Evolutionary conservation across 2,797 vertebrate species (phyloP).

Genomic region (Benthosema pterotum): DNA sequence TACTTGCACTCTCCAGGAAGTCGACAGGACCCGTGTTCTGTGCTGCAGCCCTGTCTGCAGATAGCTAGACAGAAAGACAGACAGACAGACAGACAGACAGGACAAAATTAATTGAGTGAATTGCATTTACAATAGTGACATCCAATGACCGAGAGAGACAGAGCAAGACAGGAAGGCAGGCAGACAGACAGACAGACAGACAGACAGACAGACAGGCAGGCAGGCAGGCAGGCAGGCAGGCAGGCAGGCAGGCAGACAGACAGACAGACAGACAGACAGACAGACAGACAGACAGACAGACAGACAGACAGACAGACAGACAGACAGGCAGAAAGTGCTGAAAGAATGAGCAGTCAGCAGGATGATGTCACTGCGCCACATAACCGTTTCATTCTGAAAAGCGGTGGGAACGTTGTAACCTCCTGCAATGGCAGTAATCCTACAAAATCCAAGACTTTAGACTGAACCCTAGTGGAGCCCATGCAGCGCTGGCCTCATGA

Average conservation of each 20-base stretch:
- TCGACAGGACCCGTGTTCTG: background rate
- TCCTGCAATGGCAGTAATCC: slow-evolving; percentile 45
- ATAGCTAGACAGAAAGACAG: background rate
- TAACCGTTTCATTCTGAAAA: slow-evolving; percentile 8
- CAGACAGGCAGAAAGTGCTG: no score
- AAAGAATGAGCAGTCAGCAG: no score
- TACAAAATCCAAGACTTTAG: slow-evolving; percentile 65
- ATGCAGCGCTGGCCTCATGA: no score
- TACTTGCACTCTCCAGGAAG: slow-evolving; percentile 57
- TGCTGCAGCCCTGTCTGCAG: slow-evolving; percentile 28
- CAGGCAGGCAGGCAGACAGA: no score
- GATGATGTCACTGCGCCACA: background rate
- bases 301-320: no score
- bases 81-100: background rate
- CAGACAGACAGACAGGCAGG: background rate
- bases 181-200: no score
- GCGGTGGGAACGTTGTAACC: slow-evolving; percentile 68
- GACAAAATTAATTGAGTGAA: no score
- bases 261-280: background rate
- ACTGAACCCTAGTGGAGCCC: slow-evolving; percentile 14
- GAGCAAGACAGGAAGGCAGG: background rate
- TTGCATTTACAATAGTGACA: no score
- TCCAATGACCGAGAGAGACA: no score
- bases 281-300: no score
- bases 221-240: no score